phyloP scores from a whole-genome alignment of 2,797 vertebrate species.

The Tangara arthus region DNA sequence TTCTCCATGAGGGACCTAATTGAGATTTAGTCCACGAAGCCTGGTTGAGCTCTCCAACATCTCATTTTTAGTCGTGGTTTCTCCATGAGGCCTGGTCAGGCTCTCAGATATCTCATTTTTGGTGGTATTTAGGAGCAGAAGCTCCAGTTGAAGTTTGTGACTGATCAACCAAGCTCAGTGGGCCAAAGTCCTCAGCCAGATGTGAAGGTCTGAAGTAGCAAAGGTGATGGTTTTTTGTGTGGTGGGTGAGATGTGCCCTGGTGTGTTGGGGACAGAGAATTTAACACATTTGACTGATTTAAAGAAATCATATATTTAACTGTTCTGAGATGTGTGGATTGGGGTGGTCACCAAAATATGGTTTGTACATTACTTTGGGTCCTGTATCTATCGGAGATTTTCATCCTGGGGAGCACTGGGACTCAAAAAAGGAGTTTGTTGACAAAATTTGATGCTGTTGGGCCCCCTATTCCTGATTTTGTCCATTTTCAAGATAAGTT shows the following conservation, averaged over 20 bases:
- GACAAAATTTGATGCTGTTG: background rate
- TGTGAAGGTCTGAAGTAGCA: too few species aligned
- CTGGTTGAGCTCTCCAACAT: background rate
- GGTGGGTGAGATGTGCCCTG: background rate
- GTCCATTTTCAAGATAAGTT: accelerated
- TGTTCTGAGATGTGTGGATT: background rate
- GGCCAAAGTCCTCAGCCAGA: background rate
- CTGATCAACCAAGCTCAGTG: background rate
- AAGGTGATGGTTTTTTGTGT: accelerated
- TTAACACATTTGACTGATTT: background rate
- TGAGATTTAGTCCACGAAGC: background rate
- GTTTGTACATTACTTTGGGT: background rate
- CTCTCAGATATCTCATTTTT: background rate
- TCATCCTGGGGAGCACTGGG: background rate
- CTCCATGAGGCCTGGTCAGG: accelerated
- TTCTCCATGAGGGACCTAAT: background rate
- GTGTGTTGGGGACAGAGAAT: background rate
- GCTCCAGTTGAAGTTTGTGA: background rate
- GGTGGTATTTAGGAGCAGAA: background rate
- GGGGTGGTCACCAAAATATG: accelerated
- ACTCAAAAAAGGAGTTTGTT: background rate
- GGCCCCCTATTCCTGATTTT: background rate
- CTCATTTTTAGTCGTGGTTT: background rate
- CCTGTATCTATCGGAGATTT: background rate
- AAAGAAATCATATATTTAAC: too few species aligned